phyloP scores from a whole-genome alignment of 35 echinoderm and acorn worm genomes.

The Diadema setosum region DNA sequence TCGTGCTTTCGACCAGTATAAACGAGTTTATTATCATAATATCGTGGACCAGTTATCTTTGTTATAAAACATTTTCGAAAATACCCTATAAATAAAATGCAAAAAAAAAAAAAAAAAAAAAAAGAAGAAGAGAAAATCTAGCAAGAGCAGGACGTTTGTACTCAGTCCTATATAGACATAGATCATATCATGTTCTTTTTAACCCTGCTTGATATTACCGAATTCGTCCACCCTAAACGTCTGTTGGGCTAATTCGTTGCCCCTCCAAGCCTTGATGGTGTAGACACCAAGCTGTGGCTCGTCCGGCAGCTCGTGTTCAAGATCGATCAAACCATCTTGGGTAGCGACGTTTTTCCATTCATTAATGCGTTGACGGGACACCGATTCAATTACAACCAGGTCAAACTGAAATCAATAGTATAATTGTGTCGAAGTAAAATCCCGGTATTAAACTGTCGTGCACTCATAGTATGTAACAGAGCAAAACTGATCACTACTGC shows the following conservation, averaged over 20 bases:
- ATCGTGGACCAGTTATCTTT: too few relatives aligned
- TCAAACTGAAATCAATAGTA: background rate
- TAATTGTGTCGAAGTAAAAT: background rate
- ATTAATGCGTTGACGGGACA: slow-evolving; percentile 32
- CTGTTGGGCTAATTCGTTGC: slow-evolving; percentile 3
- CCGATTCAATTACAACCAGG: slow-evolving; percentile 20
- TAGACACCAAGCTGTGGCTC: slow-evolving; percentile 56
- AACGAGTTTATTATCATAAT: too few relatives aligned
- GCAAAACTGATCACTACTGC: background rate
- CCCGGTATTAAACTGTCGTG: background rate
- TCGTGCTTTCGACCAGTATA: too few relatives aligned
- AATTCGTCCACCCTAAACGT: slow-evolving; percentile 78
- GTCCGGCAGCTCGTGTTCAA: slow-evolving; percentile 46
- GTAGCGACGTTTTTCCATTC: slow-evolving; percentile 43
- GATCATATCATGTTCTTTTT: too few relatives aligned
- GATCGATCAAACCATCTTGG: slow-evolving; percentile 40
- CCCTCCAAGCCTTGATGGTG: slow-evolving; percentile 36
- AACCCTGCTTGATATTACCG: too few relatives aligned
- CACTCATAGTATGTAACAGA: background rate
- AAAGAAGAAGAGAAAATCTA: too few relatives aligned
- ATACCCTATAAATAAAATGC: too few relatives aligned
- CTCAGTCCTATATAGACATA: too few relatives aligned
- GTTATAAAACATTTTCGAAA: too few relatives aligned
- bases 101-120: too few relatives aligned
- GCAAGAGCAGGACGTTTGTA: too few relatives aligned